Evolutionary conservation across 1,140 invertebrate genomes (phyloP), one percentile per base, ranked within the genome.

Genomic region (Papilio polyxenes): DNA sequence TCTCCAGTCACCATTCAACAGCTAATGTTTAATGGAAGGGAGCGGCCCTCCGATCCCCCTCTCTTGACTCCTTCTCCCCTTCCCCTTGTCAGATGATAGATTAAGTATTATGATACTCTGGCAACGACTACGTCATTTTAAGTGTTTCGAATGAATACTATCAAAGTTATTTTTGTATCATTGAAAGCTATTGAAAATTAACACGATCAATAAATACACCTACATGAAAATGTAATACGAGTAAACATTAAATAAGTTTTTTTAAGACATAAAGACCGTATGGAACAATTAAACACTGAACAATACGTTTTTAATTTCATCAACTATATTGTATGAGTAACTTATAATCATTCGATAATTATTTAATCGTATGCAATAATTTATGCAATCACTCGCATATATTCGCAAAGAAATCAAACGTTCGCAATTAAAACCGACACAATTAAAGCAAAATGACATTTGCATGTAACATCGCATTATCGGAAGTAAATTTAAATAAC

Each of bases 11-110:
- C 80, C 83, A 83, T 88, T 78, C 83, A 82, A 80, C 81, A 31
- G 59, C 82, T 74, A 81, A 82, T 85, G 83, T 83, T 85, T 81
- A 81, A 87, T 84, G 83, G 81, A 86, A 87, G 87, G 87, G 88
- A 84, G 85, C 83, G 80, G 56, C 83, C 85, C 85, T 85, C 85
- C 74, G 53, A 77, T 56, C 83, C 80, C 81, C 59, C 65, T 81
- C 62, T 76, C 80, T 84, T 76, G 40, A 7, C 83, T 44, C 6
- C 17, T 49, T 79, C 40, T 53, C 74, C 82, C 87, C 84, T 86
- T 85, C 89, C 85, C 84, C 62, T 81, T 83, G 84, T 86, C 87
- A 85, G 88, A 88, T 88, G 88, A 90, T 91, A 91, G 88, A 91
- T 89, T 88, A 88, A 87, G 84, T 82, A 87, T 87, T 88, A 82